A percentile compares a stretch with the other conserved stretches of the same genome.
Conservation (phyloP, 2,113 vertebrate genomes). For the Syngnathus floridae region DNA sequence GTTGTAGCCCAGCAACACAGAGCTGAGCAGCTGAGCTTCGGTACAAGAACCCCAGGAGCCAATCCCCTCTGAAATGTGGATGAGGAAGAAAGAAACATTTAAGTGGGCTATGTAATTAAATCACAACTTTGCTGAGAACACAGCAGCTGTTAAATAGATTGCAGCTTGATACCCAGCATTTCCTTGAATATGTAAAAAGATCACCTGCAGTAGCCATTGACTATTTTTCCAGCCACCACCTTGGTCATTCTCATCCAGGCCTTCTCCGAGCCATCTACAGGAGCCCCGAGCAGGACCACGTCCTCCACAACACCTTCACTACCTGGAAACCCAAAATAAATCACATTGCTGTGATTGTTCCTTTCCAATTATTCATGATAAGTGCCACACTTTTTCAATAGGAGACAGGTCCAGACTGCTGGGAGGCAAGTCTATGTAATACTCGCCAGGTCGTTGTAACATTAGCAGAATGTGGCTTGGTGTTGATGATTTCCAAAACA, state of each 20-base stretch:
- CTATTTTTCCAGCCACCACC: slow-evolving; percentile 87
- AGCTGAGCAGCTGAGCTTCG: slow-evolving; percentile 84
- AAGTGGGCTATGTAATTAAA: neutral
- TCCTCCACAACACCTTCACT: slow-evolving; percentile 89
- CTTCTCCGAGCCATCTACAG: slow-evolving; percentile 87
- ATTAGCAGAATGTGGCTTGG: no score
- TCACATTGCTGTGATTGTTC: neutral
- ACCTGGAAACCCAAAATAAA: slow-evolving; percentile 60
- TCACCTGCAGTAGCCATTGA: slow-evolving; percentile 94
- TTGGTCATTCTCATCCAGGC: slow-evolving; percentile 78
- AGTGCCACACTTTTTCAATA: neutral
- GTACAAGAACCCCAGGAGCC: slow-evolving; percentile 93
- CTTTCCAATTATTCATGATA: neutral
- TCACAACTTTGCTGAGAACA: neutral
- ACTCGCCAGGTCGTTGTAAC: no score
- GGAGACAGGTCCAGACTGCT: no score
- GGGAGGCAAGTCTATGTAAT: no score
- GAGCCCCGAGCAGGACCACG: slow-evolving; percentile 85
- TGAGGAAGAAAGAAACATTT: slow-evolving; percentile 6
- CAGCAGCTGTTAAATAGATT: neutral
- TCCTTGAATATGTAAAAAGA: neutral
- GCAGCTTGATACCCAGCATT: neutral
- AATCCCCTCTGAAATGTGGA: slow-evolving; percentile 79
- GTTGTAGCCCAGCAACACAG: slow-evolving; percentile 87
- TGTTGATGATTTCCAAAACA: no score